Percentiles rank a stretch among this genome's conserved stretches.
Evolutionary conservation across 1,140 invertebrate species (phyloP).

Genomic region (Plodia interpunctella): DNA sequence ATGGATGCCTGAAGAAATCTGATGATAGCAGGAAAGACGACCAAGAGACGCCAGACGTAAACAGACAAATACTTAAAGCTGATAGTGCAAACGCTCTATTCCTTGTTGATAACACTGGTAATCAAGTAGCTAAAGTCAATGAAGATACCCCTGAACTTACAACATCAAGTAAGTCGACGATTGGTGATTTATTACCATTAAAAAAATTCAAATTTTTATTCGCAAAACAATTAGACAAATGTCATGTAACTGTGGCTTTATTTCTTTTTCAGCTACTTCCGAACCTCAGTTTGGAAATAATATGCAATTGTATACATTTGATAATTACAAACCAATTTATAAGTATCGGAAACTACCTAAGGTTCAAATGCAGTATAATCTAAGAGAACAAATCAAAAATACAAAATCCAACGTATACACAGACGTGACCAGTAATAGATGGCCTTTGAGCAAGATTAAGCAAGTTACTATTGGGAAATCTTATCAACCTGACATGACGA

Average conservation of each 20-base stretch:
- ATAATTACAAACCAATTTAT: constrained; percentile 43
- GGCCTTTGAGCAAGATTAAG: constrained; percentile 41
- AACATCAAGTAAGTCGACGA: neutral
- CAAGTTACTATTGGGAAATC: constrained; percentile 6
- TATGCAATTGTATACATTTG: constrained; percentile 36
- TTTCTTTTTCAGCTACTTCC: constrained; percentile 20
- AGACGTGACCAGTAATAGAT: constrained; percentile 49
- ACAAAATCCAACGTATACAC: constrained; percentile 40
- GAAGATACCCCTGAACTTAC: neutral
- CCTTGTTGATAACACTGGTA: constrained; percentile 30
- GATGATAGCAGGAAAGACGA: constrained; percentile 21
- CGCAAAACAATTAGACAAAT: neutral
- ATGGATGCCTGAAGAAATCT: constrained; percentile 48
- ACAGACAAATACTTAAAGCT: constrained; percentile 18
- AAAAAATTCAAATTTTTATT: no score
- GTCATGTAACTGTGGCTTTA: neutral
- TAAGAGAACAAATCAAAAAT: constrained; percentile 54
- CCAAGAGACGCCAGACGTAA: constrained; percentile 13
- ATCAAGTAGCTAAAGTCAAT: neutral
- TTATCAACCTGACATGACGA: constrained; percentile 21
- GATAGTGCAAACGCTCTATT: constrained; percentile 34
- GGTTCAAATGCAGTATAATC: constrained; percentile 55
- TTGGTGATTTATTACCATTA: no score
- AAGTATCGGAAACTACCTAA: constrained; percentile 54
- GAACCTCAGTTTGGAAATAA: constrained; percentile 15